A percentile compares a stretch with the other conserved stretches of the same genome.
These are phyloP conservation scores for Echeneis naucrates DNA, from an alignment of 2,797 vertebrate genomes.

Conservation along the genomic window DNA sequence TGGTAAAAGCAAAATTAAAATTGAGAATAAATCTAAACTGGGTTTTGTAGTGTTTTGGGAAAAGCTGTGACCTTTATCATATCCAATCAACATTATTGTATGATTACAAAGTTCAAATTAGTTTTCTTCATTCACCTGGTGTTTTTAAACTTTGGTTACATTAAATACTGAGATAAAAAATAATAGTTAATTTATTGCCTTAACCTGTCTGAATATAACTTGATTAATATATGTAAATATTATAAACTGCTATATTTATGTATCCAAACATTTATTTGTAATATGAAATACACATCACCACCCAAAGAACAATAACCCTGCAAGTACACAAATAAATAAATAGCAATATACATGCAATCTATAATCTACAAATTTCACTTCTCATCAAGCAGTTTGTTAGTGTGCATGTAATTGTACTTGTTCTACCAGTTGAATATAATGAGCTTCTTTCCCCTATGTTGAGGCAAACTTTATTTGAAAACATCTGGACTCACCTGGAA, in stretches of 20 bases:
- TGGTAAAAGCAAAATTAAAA: not conserved
- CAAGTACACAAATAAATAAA: too few species aligned
- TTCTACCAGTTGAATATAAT: not conserved
- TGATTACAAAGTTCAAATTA: too few species aligned
- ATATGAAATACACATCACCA: too few species aligned
- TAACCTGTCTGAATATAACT: too few species aligned
- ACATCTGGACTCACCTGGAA: constrained; percentile 90
- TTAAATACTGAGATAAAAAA: too few species aligned
- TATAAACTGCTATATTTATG: too few species aligned
- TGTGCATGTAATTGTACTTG: not conserved
- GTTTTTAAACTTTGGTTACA: too few species aligned
- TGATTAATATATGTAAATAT: too few species aligned
- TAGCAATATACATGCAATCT: not conserved
- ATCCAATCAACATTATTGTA: not conserved
- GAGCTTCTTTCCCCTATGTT: not conserved
- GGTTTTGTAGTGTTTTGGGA: not conserved
- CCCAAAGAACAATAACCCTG: too few species aligned
- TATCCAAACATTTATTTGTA: too few species aligned
- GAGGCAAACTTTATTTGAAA: not conserved
- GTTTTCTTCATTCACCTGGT: too few species aligned
- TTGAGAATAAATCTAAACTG: not conserved
- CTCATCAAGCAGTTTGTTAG: not conserved
- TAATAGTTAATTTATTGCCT: too few species aligned
- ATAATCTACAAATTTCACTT: not conserved
- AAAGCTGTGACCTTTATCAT: not conserved